These are phyloP conservation scores for Drosophila robusta DNA, from an alignment of 2,888 invertebrate genomes.

Conservation along the genomic window DNA sequence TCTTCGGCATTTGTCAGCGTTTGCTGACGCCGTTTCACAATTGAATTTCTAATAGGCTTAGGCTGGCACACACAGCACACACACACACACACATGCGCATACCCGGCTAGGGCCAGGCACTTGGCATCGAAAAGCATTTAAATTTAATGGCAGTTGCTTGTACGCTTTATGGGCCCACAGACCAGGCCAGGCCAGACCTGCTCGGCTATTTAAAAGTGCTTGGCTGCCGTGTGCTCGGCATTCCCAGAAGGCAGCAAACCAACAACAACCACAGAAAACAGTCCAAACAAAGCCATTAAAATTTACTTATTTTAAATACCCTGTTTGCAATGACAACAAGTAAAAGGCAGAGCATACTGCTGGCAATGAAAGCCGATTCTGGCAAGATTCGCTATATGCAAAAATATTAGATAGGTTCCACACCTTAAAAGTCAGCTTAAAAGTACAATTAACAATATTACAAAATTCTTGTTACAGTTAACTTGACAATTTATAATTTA, in stretches of 20 bases:
- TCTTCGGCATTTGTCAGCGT: conserved; percentile 8
- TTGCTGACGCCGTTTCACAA: conserved; percentile 40
- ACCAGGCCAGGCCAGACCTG: conserved; percentile 3
- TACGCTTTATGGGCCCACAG: conserved; percentile 64
- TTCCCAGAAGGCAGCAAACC: conserved; percentile 54
- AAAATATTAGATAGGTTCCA: no score
- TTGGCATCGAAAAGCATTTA: conserved; percentile 78
- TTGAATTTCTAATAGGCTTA: conserved; percentile 78
- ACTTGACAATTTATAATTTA: no score
- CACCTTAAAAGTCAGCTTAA: no score
- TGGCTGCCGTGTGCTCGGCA: conserved; percentile 44
- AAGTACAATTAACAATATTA: no score
- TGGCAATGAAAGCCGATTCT: no score
- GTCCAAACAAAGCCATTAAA: conserved; percentile 17
- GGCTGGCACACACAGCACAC: conserved; percentile 4
- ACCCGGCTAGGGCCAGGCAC: conserved; percentile 19
- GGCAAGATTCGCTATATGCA: no score
- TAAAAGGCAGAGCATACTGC: no score
- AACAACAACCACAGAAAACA: conserved; percentile 8
- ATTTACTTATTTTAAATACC: not conserved
- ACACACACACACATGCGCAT: conserved; percentile 1
- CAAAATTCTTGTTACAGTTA: no score
- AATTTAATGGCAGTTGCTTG: conserved; percentile 76
- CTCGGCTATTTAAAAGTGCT: conserved; percentile 39
- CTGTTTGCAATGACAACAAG: not conserved